Percentiles rank a stretch among this genome's conserved stretches.
phyloP scores from a whole-genome alignment of 2,113 vertebrate species.

The Chamaea fasciata region DNA sequence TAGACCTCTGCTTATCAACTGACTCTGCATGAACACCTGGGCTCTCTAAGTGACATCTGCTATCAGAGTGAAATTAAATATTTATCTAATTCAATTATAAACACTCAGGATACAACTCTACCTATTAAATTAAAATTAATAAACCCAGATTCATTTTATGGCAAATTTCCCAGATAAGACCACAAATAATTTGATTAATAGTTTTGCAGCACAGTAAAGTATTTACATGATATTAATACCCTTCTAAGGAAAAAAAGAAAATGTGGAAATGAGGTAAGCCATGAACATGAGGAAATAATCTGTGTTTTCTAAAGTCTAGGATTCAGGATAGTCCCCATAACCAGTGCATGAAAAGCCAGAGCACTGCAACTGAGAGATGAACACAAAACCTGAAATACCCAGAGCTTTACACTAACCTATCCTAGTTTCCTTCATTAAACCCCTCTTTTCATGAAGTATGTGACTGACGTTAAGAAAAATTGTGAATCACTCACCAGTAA shows the following conservation, averaged over 20 bases:
- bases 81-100: background rate
- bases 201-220: background rate
- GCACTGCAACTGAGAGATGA: background rate
- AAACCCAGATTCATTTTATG: background rate
- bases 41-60: background rate
- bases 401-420: background rate
- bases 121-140: background rate
- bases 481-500: constrained; percentile 15
- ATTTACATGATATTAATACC: background rate
- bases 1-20: background rate
- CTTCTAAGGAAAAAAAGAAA: background rate
- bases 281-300: background rate
- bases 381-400: background rate
- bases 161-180: background rate
- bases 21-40: background rate
- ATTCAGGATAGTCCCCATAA: background rate
- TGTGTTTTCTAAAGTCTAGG: background rate
- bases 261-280: background rate
- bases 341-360: background rate
- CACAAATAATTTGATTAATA: background rate
- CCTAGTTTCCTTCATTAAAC: background rate
- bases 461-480: constrained; percentile 52
- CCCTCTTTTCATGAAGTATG: constrained; percentile 13
- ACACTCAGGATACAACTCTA: background rate
- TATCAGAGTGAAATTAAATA: background rate